phyloP scores from a whole-genome alignment of 2,113 vertebrate species.

The Crotalus helleri region DNA sequence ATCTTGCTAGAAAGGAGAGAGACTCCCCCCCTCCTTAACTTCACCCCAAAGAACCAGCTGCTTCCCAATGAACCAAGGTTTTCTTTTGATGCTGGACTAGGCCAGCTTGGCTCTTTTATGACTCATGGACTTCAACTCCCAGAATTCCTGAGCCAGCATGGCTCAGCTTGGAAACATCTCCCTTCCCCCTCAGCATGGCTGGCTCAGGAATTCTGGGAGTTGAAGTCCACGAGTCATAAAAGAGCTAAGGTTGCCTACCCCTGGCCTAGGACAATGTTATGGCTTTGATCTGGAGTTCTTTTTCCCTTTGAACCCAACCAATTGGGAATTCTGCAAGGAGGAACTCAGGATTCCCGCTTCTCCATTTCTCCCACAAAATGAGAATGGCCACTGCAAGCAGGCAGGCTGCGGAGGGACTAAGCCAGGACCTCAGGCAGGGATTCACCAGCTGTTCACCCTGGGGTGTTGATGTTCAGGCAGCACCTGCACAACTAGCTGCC shows the following conservation, averaged over 20 bases:
- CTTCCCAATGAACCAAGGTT: not conserved
- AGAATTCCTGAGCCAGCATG: too few species aligned
- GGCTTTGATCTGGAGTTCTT: not conserved
- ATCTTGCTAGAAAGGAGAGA: not conserved
- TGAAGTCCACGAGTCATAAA: too few species aligned
- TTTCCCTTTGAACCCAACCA: not conserved
- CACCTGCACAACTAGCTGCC: not conserved
- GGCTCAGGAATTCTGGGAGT: too few species aligned
- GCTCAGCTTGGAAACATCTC: too few species aligned
- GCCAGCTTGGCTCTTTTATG: too few species aligned
- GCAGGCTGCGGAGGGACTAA: not conserved
- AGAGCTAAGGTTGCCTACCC: too few species aligned
- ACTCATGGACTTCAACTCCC: too few species aligned
- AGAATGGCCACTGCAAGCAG: not conserved
- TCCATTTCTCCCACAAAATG: not conserved
- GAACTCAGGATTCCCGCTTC: rapidly evolving
- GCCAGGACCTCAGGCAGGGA: not conserved
- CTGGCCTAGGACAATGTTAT: not conserved
- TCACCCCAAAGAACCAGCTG: not conserved
- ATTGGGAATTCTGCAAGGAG: not conserved
- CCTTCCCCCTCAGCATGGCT: too few species aligned
- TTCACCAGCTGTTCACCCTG: not conserved
- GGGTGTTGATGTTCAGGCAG: not conserved
- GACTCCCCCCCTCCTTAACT: not conserved
- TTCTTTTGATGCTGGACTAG: not conserved